Conservation (phyloP, 2,888 invertebrate genomes). For the Eristalis pertinax region DNA sequence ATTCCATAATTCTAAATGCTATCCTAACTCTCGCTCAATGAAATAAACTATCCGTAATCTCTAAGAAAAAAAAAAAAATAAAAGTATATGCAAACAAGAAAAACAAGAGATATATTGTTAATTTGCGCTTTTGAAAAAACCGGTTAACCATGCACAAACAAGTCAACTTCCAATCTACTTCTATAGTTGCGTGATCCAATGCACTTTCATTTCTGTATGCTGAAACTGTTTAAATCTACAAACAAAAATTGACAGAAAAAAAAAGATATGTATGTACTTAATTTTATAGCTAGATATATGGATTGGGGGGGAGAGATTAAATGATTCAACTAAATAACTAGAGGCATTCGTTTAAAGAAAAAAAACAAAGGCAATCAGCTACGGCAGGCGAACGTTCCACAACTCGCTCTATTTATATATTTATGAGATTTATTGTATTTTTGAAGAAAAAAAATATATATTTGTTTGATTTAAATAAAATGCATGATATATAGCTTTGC, state of each 20-base stretch:
- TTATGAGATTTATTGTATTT: slow-evolving; percentile 17
- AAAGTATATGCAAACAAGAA: slow-evolving; percentile 30
- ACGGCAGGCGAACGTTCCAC: slow-evolving; percentile 54
- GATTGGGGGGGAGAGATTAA: slow-evolving; percentile 28
- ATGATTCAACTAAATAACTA: slow-evolving; percentile 40
- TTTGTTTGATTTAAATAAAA: slow-evolving; percentile 32
- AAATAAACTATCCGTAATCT: neutral
- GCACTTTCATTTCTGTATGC: neutral
- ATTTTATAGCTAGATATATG: slow-evolving; percentile 37
- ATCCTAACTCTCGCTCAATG: too few relatives aligned
- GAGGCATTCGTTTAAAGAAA: slow-evolving; percentile 59
- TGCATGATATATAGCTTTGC: slow-evolving; percentile 52
- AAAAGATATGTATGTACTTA: neutral
- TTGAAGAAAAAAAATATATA: slow-evolving; percentile 15
- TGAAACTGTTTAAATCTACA: slow-evolving; percentile 24
- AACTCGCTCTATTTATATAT: slow-evolving; percentile 2
- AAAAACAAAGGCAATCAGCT: slow-evolving; percentile 64
- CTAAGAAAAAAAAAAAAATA: neutral
- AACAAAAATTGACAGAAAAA: slow-evolving; percentile 7
- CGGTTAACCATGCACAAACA: slow-evolving; percentile 53
- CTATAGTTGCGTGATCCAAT: slow-evolving; percentile 25
- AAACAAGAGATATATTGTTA: neutral
- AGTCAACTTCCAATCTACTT: slow-evolving; percentile 2
- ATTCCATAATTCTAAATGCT: neutral
- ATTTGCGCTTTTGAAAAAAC: slow-evolving; percentile 21